Conservation (phyloP, 1,140 invertebrate genomes). For the Heliconius himera region DNA sequence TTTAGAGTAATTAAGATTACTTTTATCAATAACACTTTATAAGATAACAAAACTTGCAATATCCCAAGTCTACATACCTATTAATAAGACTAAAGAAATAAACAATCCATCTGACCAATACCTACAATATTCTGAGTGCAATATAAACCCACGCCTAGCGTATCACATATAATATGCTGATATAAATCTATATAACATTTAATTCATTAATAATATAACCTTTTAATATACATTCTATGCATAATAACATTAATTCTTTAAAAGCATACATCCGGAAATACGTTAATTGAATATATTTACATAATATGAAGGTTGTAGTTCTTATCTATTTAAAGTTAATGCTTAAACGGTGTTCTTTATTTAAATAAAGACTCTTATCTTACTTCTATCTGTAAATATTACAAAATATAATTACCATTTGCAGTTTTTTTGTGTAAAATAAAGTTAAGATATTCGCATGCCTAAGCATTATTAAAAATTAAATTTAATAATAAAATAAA, state of each 20-base stretch:
- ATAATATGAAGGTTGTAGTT: background rate
- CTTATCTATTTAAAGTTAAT: constrained; percentile 3
- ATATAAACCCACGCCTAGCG: too few relatives aligned
- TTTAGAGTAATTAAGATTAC: too few relatives aligned
- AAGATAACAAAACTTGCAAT: too few relatives aligned
- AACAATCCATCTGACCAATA: too few relatives aligned
- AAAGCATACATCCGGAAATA: constrained; percentile 6
- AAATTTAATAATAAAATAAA: background rate
- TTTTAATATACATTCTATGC: background rate
- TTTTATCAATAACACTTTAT: too few relatives aligned
- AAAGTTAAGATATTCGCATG: background rate
- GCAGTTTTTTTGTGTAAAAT: background rate
- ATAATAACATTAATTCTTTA: constrained; percentile 9
- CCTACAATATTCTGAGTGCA: too few relatives aligned
- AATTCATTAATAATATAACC: background rate
- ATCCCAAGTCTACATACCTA: too few relatives aligned
- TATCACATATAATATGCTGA: background rate
- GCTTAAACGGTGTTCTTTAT: constrained; percentile 12
- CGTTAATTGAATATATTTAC: background rate
- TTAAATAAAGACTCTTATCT: background rate
- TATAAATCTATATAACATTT: background rate
- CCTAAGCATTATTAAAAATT: background rate
- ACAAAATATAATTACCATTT: background rate
- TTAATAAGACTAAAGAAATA: too few relatives aligned
- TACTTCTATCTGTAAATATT: background rate